A percentile compares a stretch with the other conserved stretches of the same genome.
These are phyloP conservation scores for Nixonia krombeini DNA, from an alignment of 1,140 invertebrate genomes.

Conservation along the genomic window DNA sequence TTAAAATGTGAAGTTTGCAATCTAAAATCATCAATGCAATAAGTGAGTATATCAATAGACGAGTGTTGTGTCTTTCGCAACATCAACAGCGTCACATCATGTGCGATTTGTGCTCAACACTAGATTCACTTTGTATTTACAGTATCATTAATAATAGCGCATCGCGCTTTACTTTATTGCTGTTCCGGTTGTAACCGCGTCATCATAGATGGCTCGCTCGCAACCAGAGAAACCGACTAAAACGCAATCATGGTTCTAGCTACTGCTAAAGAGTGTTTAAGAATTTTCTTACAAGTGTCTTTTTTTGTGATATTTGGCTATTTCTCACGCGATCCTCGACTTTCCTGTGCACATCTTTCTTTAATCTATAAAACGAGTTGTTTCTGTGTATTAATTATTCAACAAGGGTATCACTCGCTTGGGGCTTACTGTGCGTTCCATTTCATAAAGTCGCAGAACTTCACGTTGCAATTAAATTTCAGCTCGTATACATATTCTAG, in stretches of 20 bases:
- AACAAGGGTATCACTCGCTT: constrained; percentile 63
- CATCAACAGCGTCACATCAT: constrained; percentile 33
- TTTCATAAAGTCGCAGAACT: constrained; percentile 15
- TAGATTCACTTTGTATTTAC: constrained; percentile 45
- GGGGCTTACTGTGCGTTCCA: constrained; percentile 61
- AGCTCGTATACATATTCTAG: background rate
- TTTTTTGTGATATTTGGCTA: constrained; percentile 64
- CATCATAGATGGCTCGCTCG: too few relatives aligned
- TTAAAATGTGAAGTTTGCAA: too few relatives aligned
- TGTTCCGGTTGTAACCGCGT: constrained; percentile 20
- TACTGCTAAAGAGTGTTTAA: constrained; percentile 42
- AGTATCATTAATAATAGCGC: constrained; percentile 24
- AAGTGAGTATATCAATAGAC: constrained; percentile 61
- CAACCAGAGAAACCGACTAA: too few relatives aligned
- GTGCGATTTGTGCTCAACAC: constrained; percentile 52
- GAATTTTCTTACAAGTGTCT: constrained; percentile 14
- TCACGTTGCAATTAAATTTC: background rate
- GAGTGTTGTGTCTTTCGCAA: constrained; percentile 41
- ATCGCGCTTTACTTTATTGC: constrained; percentile 16
- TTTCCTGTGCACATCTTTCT: constrained; percentile 24
- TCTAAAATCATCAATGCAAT: constrained; percentile 54
- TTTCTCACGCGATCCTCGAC: constrained; percentile 44
- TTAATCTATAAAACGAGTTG: constrained; percentile 47
- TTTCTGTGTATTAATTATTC: constrained; percentile 43
- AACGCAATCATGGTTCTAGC: constrained; percentile 47